phyloP scores from a whole-genome alignment of 2,797 vertebrate genomes.

The Cercopithecus mitis region DNA sequence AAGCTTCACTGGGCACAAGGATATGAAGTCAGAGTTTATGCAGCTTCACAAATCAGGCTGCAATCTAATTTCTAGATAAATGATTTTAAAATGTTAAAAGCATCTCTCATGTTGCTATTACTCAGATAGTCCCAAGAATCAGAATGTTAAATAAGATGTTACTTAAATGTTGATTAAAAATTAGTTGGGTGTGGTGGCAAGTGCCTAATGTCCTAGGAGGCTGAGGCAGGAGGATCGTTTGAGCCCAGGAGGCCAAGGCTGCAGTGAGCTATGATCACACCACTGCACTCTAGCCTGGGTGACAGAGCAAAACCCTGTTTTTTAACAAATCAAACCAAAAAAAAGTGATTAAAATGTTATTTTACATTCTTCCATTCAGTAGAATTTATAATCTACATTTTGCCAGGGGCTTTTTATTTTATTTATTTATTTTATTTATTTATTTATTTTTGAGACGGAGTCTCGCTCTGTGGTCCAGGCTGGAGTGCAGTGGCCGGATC shows the following conservation, averaged over 20 bases:
- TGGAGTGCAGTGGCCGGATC: no score
- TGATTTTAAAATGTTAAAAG: neutral
- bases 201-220: neutral
- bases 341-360: neutral
- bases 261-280: neutral
- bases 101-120: neutral
- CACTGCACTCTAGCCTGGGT: neutral
- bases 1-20: neutral
- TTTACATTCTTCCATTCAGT: neutral
- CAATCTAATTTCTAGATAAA: neutral
- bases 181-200: neutral
- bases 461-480: no score
- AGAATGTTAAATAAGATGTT: neutral
- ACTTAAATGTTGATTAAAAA: constrained; percentile 13
- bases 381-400: neutral
- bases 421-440: no score
- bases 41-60: neutral
- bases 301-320: no score
- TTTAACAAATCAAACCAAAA: neutral
- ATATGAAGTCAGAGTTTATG: neutral
- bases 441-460: no score
- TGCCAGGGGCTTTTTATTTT: neutral
- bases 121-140: neutral
- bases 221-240: neutral
- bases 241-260: neutral